A percentile compares a stretch with the other conserved stretches of the same genome.
phyloP scores from a whole-genome alignment of 2,797 vertebrate species.

The Ara ararauna region DNA sequence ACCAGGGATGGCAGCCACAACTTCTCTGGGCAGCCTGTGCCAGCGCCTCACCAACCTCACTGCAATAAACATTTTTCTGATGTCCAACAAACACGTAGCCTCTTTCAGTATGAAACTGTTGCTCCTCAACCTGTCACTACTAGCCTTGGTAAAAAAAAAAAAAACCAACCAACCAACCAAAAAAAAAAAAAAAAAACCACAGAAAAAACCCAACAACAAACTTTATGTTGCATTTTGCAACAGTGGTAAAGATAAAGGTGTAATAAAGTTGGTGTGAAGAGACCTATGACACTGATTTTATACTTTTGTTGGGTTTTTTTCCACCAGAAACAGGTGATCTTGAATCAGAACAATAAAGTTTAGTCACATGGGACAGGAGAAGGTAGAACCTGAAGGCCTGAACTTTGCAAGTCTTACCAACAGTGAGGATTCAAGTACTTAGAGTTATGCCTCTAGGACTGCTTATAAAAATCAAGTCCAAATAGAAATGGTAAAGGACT shows the following conservation, averaged over 20 bases:
- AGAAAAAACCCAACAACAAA: neutral
- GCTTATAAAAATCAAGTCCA: neutral
- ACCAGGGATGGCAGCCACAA: neutral
- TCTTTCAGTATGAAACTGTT: neutral
- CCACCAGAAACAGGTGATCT: neutral
- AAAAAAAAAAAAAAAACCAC: neutral
- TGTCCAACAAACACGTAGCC: neutral
- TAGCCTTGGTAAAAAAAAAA: neutral
- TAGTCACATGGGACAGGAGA: neutral
- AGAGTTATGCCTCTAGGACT: neutral
- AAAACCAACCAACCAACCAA: no score
- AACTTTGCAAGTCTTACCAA: neutral
- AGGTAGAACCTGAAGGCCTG: neutral
- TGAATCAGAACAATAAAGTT: neutral
- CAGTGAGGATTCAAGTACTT: neutral
- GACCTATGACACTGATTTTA: neutral
- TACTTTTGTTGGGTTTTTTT: neutral
- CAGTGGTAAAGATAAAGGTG: neutral
- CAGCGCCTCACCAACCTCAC: neutral
- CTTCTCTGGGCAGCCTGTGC: neutral
- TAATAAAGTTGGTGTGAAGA: neutral
- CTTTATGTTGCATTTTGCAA: neutral
- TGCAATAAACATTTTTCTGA: neutral
- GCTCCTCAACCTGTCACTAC: neutral
- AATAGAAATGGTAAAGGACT: neutral